Conservation (phyloP, 2,113 vertebrate species). For the Fregata magnificens region DNA sequence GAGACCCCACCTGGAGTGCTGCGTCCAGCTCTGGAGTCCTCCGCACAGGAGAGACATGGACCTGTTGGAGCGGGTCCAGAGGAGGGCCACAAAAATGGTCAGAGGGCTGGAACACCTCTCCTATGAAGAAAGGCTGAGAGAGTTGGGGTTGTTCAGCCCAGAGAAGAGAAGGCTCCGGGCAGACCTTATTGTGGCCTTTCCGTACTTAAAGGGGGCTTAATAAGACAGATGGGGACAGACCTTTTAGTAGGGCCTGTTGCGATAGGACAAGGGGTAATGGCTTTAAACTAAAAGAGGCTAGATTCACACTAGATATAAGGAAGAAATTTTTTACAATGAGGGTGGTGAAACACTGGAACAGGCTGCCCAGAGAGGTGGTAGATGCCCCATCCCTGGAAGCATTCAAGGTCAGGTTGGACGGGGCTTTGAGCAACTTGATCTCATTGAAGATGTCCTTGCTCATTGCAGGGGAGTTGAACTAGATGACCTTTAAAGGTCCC, state of each 20-base stretch:
- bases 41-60: neutral
- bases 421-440: neutral
- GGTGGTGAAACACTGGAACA: neutral
- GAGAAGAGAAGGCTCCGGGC: neutral
- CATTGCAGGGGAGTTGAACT: neutral
- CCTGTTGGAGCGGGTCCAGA: too few relatives aligned
- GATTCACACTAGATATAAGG: neutral
- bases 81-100: neutral
- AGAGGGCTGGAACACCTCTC: neutral
- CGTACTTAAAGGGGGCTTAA: neutral
- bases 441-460: too few relatives aligned
- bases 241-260: neutral
- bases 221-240: neutral
- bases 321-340: neutral
- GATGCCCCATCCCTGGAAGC: neutral
- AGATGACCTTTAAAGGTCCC: neutral
- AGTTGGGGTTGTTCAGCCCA: neutral
- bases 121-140: neutral
- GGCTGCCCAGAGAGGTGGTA: neutral
- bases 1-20: neutral
- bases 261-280: neutral
- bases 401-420: neutral
- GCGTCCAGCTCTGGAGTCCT: neutral
- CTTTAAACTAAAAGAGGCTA: neutral
- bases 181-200: neutral